phyloP scores from a whole-genome alignment of 2,888 invertebrate genomes.

The Ormia ochracea region DNA sequence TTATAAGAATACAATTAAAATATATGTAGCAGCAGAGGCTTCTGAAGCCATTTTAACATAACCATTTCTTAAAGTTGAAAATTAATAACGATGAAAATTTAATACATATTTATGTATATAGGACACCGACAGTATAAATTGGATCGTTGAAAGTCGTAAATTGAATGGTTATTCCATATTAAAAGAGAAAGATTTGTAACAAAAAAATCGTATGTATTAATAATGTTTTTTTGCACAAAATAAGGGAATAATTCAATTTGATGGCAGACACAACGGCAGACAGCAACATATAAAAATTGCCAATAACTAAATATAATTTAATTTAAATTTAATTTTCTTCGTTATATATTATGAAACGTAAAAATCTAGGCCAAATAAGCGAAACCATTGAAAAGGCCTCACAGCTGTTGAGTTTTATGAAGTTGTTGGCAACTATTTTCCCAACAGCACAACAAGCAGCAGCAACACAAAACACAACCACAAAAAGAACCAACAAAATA shows the following conservation, averaged over 20 bases:
- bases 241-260: not conserved
- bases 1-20: no score
- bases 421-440: conserved; percentile 14
- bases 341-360: conserved; percentile 1
- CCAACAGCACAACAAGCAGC: not conserved
- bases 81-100: no score
- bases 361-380: conserved; percentile 28
- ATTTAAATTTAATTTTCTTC: conserved; percentile 26
- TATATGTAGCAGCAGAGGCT: no score
- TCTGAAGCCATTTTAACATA: no score
- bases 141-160: no score
- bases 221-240: not conserved
- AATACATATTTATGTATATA: no score
- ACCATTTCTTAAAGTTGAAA: no score
- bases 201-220: no score
- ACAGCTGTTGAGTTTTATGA: conserved; percentile 19
- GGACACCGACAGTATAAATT: no score
- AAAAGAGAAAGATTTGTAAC: no score
- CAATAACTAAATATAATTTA: not conserved
- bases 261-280: conserved; percentile 27
- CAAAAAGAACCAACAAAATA: conserved; percentile 12
- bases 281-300: not conserved
- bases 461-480: not conserved
- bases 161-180: no score
- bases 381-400: not conserved